Conservation (phyloP, 2,888 invertebrate genomes). For the Amiota communis region DNA sequence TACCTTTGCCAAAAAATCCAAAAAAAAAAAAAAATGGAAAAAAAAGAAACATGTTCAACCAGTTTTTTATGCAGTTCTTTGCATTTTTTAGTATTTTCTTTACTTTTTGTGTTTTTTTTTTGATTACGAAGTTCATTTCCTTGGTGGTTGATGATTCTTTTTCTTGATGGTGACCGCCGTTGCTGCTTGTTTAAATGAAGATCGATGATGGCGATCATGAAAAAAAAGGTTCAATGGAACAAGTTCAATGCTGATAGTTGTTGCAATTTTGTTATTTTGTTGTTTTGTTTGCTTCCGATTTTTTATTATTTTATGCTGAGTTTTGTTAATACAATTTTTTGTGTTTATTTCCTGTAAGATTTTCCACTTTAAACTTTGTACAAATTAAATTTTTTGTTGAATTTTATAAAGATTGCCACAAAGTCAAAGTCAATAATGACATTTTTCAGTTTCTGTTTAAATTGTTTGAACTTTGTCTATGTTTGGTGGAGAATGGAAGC, state of each 20-base stretch:
- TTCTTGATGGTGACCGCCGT: conserved; percentile 10
- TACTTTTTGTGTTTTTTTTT: too few species aligned
- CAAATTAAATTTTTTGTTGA: background rate
- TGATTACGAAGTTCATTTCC: background rate
- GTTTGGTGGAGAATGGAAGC: too few species aligned
- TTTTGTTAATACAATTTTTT: too few species aligned
- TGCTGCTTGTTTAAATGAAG: background rate
- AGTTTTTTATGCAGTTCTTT: conserved; percentile 63
- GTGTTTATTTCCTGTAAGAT: too few species aligned
- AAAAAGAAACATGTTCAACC: conserved; percentile 65
- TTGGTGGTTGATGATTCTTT: conserved; percentile 4
- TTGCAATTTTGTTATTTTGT: background rate
- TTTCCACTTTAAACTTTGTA: background rate
- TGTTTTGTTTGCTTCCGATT: conserved; percentile 13
- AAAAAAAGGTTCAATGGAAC: background rate
- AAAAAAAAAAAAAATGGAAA: conserved; percentile 38
- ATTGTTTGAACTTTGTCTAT: too few species aligned
- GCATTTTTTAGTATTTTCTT: conserved; percentile 34
- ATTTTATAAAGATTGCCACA: background rate
- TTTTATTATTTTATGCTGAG: background rate
- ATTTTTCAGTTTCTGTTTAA: too few species aligned
- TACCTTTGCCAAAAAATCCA: too few species aligned
- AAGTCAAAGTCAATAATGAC: too few species aligned
- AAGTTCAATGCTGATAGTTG: conserved; percentile 4
- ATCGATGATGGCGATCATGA: background rate